Evolutionary conservation across 2,113 vertebrate genomes (phyloP).

Genomic region (Macquaria ambigua): DNA sequence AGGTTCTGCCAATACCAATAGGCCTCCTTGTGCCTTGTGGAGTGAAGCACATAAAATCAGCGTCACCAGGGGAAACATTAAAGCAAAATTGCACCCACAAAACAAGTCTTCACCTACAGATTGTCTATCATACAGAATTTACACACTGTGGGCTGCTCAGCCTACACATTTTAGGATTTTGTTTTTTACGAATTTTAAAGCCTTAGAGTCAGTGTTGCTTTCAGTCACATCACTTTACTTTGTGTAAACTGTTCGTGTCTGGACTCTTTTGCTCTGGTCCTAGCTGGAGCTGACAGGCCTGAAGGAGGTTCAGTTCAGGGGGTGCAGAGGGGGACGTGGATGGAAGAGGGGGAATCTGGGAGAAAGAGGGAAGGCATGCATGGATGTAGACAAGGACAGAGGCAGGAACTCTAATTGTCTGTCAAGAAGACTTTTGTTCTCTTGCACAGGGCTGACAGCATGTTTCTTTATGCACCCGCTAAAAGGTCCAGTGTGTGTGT

Average conservation of each 20-base stretch:
- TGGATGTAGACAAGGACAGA: conserved; percentile 35
- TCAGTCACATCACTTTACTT: conserved; percentile 17
- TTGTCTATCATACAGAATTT: conserved; percentile 11
- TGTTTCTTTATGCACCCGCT: conserved; percentile 57
- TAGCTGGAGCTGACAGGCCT: conserved; percentile 33
- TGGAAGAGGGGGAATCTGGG: neutral
- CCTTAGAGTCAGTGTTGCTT: neutral
- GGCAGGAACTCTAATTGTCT: conserved; percentile 49
- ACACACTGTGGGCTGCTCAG: neutral
- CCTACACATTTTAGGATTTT: neutral
- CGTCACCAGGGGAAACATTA: conserved; percentile 31
- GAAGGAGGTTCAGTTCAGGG: conserved; percentile 29
- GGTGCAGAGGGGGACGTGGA: conserved; percentile 4
- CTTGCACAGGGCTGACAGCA: conserved; percentile 48
- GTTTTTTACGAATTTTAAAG: neutral
- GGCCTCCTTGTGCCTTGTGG: neutral
- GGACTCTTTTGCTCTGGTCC: neutral
- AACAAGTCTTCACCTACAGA: conserved; percentile 23
- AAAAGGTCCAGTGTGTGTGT: conserved; percentile 49
- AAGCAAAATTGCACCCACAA: conserved; percentile 38
- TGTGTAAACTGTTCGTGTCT: conserved; percentile 3
- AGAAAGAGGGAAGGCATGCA: conserved; percentile 31
- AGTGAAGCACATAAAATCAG: conserved; percentile 17
- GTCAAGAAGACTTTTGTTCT: conserved; percentile 64
- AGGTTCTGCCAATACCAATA: conserved; percentile 10